Evolutionary conservation across 92 coral and sea anemone species (phyloP).

Genomic region (Phenganax subtilis): DNA sequence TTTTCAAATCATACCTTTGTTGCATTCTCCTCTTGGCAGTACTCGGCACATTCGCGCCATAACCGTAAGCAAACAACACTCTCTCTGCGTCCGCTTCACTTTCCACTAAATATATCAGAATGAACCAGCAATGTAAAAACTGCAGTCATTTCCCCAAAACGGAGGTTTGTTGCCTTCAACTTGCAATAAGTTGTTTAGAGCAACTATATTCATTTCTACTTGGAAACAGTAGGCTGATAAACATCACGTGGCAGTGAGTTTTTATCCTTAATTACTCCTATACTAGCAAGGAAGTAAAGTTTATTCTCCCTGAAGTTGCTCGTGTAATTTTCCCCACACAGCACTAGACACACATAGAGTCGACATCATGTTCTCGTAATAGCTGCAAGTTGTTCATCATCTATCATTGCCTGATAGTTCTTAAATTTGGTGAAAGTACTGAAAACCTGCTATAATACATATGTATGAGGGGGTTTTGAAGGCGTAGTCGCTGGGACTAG

Average conservation of each 20-base stretch:
- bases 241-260: too few relatives aligned
- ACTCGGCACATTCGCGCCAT: constrained; percentile 98
- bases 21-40: constrained; percentile 98
- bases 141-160: neutral
- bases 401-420: too few relatives aligned
- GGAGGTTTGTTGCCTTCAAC: neutral
- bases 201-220: too few relatives aligned
- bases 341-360: neutral
- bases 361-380: neutral
- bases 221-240: too few relatives aligned
- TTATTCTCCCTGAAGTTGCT: neutral
- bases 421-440: too few relatives aligned
- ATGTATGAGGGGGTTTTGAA: too few relatives aligned
- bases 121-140: neutral
- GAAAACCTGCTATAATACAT: too few relatives aligned
- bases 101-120: constrained; percentile 57
- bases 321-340: neutral
- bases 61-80: constrained; percentile 89
- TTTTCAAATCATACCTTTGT: constrained; percentile 63
- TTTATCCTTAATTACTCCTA: too few relatives aligned
- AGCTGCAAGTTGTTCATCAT: too few relatives aligned
- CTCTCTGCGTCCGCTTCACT: constrained; percentile 84
- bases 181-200: too few relatives aligned
- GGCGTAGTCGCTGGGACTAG: too few relatives aligned
- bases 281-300: too few relatives aligned